These are phyloP conservation scores for Tenthredo distinguenda DNA, from an alignment of 2,888 invertebrate species.

Conservation along the genomic window DNA sequence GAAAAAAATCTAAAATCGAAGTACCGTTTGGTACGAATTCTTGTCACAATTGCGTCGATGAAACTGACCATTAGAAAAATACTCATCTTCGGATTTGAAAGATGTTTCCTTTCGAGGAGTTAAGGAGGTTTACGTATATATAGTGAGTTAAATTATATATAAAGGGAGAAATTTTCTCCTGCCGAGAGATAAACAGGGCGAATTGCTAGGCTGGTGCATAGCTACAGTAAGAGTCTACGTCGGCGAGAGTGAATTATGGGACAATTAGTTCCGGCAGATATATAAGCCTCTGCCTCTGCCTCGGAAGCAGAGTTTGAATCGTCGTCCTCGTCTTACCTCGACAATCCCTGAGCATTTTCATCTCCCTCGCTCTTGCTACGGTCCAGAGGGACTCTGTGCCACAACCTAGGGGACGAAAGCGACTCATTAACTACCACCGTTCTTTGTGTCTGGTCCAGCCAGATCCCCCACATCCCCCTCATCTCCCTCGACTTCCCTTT, in stretches of 20 bases:
- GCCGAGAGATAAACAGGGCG: constrained; percentile 25
- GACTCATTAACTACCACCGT: constrained; percentile 70
- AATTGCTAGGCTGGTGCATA: constrained; percentile 32
- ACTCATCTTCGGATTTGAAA: background rate
- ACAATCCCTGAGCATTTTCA: constrained; percentile 35
- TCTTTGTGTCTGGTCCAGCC: constrained; percentile 63
- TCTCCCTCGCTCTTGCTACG: constrained; percentile 46
- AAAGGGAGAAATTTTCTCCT: constrained; percentile 17
- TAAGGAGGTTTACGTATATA: background rate
- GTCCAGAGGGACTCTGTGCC: constrained; percentile 57
- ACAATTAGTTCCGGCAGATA: constrained; percentile 75
- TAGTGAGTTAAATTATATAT: background rate
- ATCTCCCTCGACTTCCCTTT: background rate
- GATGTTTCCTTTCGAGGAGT: background rate
- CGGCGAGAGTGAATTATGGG: constrained; percentile 73
- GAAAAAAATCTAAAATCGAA: background rate
- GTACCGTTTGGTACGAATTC: background rate
- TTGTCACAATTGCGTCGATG: background rate
- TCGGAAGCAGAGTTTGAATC: constrained; percentile 63
- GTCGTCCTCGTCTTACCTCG: constrained; percentile 53
- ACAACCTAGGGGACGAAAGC: constrained; percentile 64
- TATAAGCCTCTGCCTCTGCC: constrained; percentile 66
- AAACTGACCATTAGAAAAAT: background rate
- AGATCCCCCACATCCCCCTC: constrained; percentile 24
- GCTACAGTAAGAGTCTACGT: constrained; percentile 58